These are phyloP conservation scores for Eupleurogrammus muticus DNA, from an alignment of 2,797 vertebrate genomes.

Conservation along the genomic window DNA sequence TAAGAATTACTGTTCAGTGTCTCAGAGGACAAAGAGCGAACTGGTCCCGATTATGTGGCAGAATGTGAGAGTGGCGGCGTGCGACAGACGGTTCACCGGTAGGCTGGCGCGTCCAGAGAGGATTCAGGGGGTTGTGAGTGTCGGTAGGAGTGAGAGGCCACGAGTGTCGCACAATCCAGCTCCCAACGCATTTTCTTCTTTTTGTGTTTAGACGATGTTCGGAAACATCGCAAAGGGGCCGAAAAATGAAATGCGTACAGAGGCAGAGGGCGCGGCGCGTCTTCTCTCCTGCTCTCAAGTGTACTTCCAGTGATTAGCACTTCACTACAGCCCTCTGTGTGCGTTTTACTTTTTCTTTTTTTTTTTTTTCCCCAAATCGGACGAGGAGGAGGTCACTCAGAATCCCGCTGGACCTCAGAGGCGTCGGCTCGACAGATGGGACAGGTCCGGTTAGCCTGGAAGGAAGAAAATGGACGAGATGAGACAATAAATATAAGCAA, in stretches of 20 bases:
- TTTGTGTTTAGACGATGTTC: no score
- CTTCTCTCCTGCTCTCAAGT: no score
- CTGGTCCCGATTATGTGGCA: conserved; percentile 57
- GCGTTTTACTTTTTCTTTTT: no score
- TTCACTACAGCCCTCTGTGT: no score
- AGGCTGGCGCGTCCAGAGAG: conserved; percentile 56
- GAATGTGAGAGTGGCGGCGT: conserved; percentile 27
- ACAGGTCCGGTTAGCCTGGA: conserved; percentile 95
- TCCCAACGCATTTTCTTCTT: no score
- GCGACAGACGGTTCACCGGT: conserved; percentile 41
- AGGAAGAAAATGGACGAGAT: conserved; percentile 29
- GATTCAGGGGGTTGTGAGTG: conserved; percentile 28
- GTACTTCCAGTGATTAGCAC: no score
- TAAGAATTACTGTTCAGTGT: conserved; percentile 33
- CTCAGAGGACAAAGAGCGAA: conserved; percentile 21
- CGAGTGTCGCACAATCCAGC: conserved; percentile 91
- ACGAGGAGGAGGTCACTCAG: conserved; percentile 84
- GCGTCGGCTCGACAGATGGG: conserved; percentile 97
- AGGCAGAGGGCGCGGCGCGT: no score
- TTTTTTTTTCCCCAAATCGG: no score
- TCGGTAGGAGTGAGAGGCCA: conserved; percentile 69
- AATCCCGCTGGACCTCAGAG: conserved; percentile 96
- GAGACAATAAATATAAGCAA: neutral
- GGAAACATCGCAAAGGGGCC: no score
- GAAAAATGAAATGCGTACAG: no score